Percentiles rank a stretch among this genome's conserved stretches.
phyloP scores from a whole-genome alignment of 2,797 vertebrate genomes.

The Tenualosa thibaudeaui region DNA sequence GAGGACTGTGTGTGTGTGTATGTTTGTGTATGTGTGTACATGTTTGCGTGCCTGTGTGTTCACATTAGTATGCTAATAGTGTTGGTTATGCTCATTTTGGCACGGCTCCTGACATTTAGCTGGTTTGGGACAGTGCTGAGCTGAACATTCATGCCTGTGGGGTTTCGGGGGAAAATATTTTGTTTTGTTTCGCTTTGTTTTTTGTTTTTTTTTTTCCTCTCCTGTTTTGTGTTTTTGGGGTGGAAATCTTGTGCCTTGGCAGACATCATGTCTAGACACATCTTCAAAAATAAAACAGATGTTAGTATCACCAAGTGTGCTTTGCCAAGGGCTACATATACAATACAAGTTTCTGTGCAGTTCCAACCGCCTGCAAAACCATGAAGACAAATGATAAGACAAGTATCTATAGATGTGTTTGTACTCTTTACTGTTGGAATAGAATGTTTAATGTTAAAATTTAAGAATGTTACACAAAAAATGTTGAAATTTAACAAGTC shows the following conservation, averaged over 20 bases:
- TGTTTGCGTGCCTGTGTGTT: neutral
- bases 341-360: neutral
- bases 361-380: neutral
- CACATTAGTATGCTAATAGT: neutral
- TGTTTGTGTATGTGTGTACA: constrained; percentile 1
- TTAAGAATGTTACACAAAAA: too few relatives aligned
- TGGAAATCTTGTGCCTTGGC: neutral
- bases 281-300: neutral
- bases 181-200: neutral
- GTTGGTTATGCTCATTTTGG: constrained; percentile 15
- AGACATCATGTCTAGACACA: neutral
- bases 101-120: neutral
- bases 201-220: neutral
- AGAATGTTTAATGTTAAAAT: too few relatives aligned
- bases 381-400: neutral
- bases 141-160: neutral
- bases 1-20: neutral
- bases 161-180: neutral
- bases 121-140: neutral
- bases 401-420: neutral
- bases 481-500: too few relatives aligned
- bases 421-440: neutral
- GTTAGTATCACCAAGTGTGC: neutral
- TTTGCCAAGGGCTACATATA: neutral
- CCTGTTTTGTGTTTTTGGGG: neutral